phyloP scores from a whole-genome alignment of 2,113 vertebrate genomes.

The Oenanthe melanoleuca region DNA sequence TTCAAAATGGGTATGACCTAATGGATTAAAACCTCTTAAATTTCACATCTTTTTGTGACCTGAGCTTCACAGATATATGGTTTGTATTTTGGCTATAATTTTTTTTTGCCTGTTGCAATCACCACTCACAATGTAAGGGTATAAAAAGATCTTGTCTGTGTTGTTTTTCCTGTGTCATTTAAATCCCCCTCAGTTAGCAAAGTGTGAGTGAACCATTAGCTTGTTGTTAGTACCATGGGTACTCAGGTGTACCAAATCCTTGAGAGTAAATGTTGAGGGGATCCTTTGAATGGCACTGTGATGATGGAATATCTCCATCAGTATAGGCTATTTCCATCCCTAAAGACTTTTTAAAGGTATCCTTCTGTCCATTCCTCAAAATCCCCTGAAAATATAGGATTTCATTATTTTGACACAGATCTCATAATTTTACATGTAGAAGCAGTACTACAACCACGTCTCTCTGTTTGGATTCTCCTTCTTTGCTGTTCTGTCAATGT shows the following conservation, averaged over 20 bases:
- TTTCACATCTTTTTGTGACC: not conserved
- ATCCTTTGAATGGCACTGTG: not conserved
- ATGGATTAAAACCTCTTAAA: not conserved
- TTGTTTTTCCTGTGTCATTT: not conserved
- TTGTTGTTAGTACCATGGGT: not conserved
- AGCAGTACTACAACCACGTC: not conserved
- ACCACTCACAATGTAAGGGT: not conserved
- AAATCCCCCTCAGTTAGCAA: not conserved
- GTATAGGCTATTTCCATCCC: not conserved
- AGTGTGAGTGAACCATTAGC: not conserved
- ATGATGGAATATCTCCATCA: not conserved
- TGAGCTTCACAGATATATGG: not conserved
- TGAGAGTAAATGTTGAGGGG: not conserved
- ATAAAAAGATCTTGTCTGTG: not conserved
- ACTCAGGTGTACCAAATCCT: not conserved
- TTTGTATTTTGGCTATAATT: not conserved
- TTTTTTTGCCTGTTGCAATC: not conserved
- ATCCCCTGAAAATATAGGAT: not conserved
- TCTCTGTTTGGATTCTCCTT: not conserved
- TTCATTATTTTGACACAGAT: not conserved
- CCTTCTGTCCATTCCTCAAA: not conserved
- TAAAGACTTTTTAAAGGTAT: not conserved
- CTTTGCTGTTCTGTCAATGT: not conserved
- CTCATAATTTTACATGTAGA: not conserved
- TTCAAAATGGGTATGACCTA: not conserved